phyloP scores from a whole-genome alignment of 2,113 vertebrate species.

The Butorides virescens region DNA sequence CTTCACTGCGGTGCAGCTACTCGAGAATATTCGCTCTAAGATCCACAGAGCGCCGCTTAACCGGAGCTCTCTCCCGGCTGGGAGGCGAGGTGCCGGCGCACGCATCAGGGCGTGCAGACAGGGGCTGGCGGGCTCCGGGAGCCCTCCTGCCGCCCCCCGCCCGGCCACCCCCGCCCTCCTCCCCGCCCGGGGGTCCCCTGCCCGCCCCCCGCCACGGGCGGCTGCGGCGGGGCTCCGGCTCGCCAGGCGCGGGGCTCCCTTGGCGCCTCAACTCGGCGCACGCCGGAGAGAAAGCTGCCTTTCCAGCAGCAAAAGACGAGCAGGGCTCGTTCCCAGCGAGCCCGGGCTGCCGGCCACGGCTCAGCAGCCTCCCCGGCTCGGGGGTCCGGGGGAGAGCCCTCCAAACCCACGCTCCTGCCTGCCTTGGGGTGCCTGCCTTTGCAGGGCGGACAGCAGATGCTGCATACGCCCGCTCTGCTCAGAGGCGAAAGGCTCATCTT shows the following conservation, averaged over 20 bases:
- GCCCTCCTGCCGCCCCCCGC: neutral
- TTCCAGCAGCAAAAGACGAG: neutral
- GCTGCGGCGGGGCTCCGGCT: neutral
- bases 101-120: conserved; percentile 11
- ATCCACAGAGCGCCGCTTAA: conserved; percentile 42
- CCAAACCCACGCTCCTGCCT: neutral
- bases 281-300: neutral
- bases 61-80: conserved; percentile 4
- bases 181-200: neutral
- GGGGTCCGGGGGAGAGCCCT: neutral
- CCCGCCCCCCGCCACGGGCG: neutral
- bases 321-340: neutral
- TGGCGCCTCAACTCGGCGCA: neutral
- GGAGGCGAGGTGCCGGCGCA: conserved; percentile 29
- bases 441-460: neutral
- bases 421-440: neutral
- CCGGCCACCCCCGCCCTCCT: neutral
- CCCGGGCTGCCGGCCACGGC: neutral
- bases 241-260: neutral
- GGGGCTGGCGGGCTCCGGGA: neutral
- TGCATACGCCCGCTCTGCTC: neutral
- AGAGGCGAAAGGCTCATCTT: neutral
- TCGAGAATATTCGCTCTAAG: conserved; percentile 61
- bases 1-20: conserved; percentile 64
- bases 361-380: neutral